These are phyloP conservation scores for Drosophila borealis DNA, from an alignment of 2,888 invertebrate species.

Conservation along the genomic window DNA sequence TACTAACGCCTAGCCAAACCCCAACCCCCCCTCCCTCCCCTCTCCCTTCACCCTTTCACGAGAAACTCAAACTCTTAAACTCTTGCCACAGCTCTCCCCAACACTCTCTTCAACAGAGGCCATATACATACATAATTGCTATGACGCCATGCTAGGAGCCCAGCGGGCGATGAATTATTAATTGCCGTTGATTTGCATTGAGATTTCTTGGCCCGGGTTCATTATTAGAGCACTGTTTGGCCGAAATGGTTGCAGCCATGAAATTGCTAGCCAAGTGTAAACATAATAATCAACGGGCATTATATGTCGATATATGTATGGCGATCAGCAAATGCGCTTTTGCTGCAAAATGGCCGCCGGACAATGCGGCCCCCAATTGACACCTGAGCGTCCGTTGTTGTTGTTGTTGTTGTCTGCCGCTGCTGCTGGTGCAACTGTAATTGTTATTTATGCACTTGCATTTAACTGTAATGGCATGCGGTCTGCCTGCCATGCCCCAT, in stretches of 20 bases:
- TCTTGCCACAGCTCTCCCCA: constrained; percentile 7
- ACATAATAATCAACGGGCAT: constrained; percentile 76
- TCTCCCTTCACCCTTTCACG: background rate
- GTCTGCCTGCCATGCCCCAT: constrained; percentile 64
- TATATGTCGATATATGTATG: constrained; percentile 65
- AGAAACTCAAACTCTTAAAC: background rate
- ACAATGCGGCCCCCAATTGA: constrained; percentile 73
- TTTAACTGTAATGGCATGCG: constrained; percentile 75
- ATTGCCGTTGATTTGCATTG: constrained; percentile 80
- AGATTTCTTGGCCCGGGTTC: constrained; percentile 64
- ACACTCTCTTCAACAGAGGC: constrained; percentile 5
- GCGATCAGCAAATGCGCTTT: constrained; percentile 64
- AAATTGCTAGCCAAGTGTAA: constrained; percentile 66
- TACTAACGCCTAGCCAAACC: background rate
- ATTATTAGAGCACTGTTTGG: constrained; percentile 55
- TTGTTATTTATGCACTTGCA: constrained; percentile 81
- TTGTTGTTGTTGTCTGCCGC: constrained; percentile 8
- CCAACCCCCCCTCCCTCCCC: background rate
- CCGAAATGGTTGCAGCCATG: constrained; percentile 40
- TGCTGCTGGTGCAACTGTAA: constrained; percentile 63
- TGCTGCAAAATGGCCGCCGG: constrained; percentile 72
- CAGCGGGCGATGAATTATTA: constrained; percentile 78
- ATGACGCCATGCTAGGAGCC: constrained; percentile 61
- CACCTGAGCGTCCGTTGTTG: constrained; percentile 65
- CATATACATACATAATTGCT: constrained; percentile 71